Conservation (phyloP, 2,888 invertebrate genomes). For the Polia nebulosa region DNA sequence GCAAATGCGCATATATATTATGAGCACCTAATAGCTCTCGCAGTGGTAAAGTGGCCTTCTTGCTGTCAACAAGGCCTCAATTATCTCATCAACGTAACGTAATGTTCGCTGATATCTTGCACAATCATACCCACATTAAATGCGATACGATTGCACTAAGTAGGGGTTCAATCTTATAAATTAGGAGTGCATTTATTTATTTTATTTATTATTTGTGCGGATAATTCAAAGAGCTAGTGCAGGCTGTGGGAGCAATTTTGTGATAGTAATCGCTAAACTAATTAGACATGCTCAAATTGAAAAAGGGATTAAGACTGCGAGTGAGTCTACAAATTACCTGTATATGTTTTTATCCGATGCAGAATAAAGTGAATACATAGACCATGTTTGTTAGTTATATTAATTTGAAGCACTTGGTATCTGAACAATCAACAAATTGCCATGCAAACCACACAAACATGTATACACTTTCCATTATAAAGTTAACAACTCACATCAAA, state of each 20-base stretch:
- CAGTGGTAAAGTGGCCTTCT: slow-evolving; percentile 57
- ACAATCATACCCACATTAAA: slow-evolving; percentile 77
- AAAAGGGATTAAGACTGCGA: slow-evolving; percentile 6
- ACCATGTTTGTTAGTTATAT: slow-evolving; percentile 21
- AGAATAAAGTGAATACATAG: slow-evolving; percentile 32
- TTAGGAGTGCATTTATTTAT: slow-evolving; percentile 24
- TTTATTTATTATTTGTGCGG: slow-evolving; percentile 28
- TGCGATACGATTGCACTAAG: slow-evolving; percentile 43
- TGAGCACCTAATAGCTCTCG: slow-evolving; percentile 48
- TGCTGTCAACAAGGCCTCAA: slow-evolving; percentile 75
- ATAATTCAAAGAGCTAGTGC: slow-evolving; percentile 10
- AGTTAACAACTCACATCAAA: slow-evolving; percentile 21
- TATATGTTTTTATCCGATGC: slow-evolving; percentile 25
- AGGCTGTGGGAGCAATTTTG: not conserved
- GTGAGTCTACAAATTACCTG: slow-evolving; percentile 16
- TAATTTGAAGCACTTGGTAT: slow-evolving; percentile 25
- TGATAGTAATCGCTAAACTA: slow-evolving; percentile 43
- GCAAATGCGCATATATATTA: slow-evolving; percentile 52
- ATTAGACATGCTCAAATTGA: not conserved
- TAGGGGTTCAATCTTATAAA: slow-evolving; percentile 33
- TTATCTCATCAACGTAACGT: slow-evolving; percentile 77
- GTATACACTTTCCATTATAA: slow-evolving; percentile 34
- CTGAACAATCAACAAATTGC: slow-evolving; percentile 43
- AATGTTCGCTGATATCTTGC: slow-evolving; percentile 73
- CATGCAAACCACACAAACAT: slow-evolving; percentile 20